These are phyloP conservation scores for Caenorhabditis elegans DNA, from an alignment of 1,140 invertebrate species.

Conservation along the genomic window DNA sequence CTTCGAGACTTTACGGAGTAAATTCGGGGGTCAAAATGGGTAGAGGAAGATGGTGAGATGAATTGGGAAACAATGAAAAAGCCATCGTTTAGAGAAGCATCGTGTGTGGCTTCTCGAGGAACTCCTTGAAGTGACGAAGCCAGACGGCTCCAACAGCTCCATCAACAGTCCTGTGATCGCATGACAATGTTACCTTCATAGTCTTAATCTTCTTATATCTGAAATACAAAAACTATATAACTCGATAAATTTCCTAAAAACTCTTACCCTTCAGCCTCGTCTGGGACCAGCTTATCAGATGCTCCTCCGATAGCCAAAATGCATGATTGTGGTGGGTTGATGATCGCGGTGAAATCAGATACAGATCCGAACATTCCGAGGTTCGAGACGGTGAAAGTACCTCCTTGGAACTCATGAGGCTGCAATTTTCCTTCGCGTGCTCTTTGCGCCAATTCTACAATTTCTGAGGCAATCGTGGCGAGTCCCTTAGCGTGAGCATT, in stretches of 20 bases:
- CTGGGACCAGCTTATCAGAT: constrained; percentile 70
- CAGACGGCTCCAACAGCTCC: constrained; percentile 76
- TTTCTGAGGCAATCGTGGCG: constrained; percentile 80
- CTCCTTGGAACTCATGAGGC: constrained; percentile 91
- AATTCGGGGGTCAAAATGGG: background rate
- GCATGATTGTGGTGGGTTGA: constrained; percentile 76
- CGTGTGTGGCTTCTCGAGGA: constrained; percentile 73
- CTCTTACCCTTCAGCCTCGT: constrained; percentile 57
- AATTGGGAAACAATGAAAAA: background rate
- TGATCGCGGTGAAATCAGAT: constrained; percentile 74
- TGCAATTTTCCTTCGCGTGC: constrained; percentile 90
- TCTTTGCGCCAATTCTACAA: constrained; percentile 82
- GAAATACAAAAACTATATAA: constrained; percentile 29
- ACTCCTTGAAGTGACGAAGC: constrained; percentile 73
- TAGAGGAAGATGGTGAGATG: background rate
- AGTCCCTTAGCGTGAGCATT: constrained; percentile 89
- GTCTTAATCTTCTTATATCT: constrained; percentile 70
- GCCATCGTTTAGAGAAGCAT: constrained; percentile 72
- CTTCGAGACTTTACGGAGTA: background rate
- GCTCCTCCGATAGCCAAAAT: constrained; percentile 74
- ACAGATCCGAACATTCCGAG: constrained; percentile 90
- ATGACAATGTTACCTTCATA: constrained; percentile 75
- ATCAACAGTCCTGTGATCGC: constrained; percentile 77
- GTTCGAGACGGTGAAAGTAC: constrained; percentile 86
- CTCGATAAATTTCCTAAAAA: constrained; percentile 29